phyloP scores from a whole-genome alignment of 2,888 invertebrate species.

The Saturnia pavonia region DNA sequence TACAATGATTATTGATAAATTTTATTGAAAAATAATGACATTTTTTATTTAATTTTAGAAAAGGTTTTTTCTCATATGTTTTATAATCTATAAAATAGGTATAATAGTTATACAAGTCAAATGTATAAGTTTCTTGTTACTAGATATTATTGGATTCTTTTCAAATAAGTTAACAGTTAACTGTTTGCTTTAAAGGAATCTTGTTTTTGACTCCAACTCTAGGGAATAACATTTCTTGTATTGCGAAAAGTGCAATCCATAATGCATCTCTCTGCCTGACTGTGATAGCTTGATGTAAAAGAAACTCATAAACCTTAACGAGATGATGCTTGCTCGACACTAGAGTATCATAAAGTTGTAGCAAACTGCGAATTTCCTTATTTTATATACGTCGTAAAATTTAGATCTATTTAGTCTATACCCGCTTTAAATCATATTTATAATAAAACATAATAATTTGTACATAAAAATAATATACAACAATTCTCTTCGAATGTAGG shows the following conservation, averaged over 20 bases:
- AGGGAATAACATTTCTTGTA: not conserved
- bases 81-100: too few species aligned
- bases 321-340: not conserved
- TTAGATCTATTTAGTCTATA: not conserved
- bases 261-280: not conserved
- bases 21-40: not conserved
- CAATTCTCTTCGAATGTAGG: too few species aligned
- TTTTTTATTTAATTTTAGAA: not conserved
- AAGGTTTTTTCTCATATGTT: too few species aligned
- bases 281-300: not conserved
- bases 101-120: too few species aligned
- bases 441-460: too few species aligned
- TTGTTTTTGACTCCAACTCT: not conserved
- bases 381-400: not conserved
- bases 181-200: not conserved
- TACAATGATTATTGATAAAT: slow-evolving; percentile 42
- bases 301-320: not conserved
- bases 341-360: not conserved
- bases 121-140: not conserved
- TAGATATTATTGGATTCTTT: not conserved
- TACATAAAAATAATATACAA: too few species aligned
- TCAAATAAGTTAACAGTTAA: too few species aligned
- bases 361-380: not conserved
- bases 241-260: not conserved
- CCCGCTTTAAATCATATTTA: too few species aligned